A percentile compares a stretch with the other conserved stretches of the same genome.
Evolutionary conservation across 2,113 vertebrate species (phyloP).

Genomic region (Mirza zaza): DNA sequence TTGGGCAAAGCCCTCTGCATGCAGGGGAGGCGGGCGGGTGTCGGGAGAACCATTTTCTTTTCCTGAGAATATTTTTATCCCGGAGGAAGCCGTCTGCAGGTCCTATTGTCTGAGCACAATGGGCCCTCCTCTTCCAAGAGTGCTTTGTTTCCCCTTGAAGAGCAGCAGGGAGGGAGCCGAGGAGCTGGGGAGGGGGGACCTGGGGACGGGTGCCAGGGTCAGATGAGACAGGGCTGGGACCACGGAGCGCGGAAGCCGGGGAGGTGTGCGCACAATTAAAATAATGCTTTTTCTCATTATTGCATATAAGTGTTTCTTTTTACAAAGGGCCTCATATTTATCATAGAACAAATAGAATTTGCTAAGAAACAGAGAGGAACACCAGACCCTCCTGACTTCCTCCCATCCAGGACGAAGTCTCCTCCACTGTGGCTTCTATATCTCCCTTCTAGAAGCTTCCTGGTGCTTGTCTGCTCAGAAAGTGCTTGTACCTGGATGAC

Average conservation of each 20-base stretch:
- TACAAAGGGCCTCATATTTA: background rate
- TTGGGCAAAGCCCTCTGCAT: background rate
- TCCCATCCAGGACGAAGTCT: background rate
- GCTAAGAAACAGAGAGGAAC: background rate
- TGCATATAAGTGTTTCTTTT: background rate
- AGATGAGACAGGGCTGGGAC: background rate
- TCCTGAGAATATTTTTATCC: slow-evolving; percentile 77
- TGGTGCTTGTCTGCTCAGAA: background rate
- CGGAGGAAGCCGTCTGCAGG: slow-evolving; percentile 61
- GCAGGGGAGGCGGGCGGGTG: background rate
- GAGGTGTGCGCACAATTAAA: background rate
- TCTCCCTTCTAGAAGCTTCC: background rate
- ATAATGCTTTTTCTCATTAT: fast-evolving
- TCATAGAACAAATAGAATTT: background rate
- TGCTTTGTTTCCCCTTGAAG: slow-evolving; percentile 49
- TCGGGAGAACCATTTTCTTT: slow-evolving; percentile 28
- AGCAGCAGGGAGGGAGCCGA: background rate
- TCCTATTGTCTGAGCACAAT: slow-evolving; percentile 76
- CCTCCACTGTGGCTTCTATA: background rate
- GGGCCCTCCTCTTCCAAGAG: slow-evolving; percentile 52
- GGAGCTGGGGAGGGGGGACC: background rate
- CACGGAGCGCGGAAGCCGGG: background rate
- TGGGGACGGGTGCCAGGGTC: background rate
- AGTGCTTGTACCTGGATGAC: background rate
- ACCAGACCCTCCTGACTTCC: fast-evolving